A percentile compares a stretch with the other conserved stretches of the same genome.
Evolutionary conservation across 2,888 invertebrate genomes (phyloP).

Genomic region (Tortricodes alternella): DNA sequence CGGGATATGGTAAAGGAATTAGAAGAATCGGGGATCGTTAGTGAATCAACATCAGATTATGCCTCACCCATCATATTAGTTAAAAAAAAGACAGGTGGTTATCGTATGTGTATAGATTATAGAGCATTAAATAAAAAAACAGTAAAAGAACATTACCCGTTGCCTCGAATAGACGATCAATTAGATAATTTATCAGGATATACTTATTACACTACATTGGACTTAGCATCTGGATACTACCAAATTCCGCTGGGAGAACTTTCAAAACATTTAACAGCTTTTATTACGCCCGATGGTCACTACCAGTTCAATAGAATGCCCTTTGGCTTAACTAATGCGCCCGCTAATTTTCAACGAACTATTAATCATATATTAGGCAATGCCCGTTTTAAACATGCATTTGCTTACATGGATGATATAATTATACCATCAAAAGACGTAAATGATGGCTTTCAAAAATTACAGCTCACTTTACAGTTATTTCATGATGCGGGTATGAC

Average conservation of each 20-base stretch:
- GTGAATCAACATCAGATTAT: slow-evolving; percentile 9
- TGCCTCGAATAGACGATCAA: slow-evolving; percentile 1
- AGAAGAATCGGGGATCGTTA: slow-evolving; percentile 1
- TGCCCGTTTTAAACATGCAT: slow-evolving; percentile 7
- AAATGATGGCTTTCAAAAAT: slow-evolving; percentile 12
- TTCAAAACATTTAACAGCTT: neutral
- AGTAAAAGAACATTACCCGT: slow-evolving; percentile 3
- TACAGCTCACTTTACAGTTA: neutral
- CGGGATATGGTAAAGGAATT: slow-evolving; percentile 20
- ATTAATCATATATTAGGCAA: neutral
- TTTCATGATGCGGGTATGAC: slow-evolving; percentile 15
- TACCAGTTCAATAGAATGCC: slow-evolving; percentile 34
- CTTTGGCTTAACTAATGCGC: slow-evolving; percentile 32
- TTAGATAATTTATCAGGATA: neutral
- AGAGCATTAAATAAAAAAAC: slow-evolving; percentile 5
- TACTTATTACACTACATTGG: neutral
- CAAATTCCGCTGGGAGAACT: neutral
- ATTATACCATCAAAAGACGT: slow-evolving; percentile 16
- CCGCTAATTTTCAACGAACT: slow-evolving; percentile 17
- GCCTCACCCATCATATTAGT: slow-evolving; percentile 5
- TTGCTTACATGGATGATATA: slow-evolving; percentile 32
- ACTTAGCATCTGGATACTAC: neutral
- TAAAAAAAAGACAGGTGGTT: neutral
- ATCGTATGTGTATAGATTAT: slow-evolving; percentile 1
- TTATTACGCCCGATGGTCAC: slow-evolving; percentile 30